Percentiles rank a stretch among this genome's conserved stretches.
phyloP scores from a whole-genome alignment of 2,888 invertebrate genomes.

The Apotomis turbidana region DNA sequence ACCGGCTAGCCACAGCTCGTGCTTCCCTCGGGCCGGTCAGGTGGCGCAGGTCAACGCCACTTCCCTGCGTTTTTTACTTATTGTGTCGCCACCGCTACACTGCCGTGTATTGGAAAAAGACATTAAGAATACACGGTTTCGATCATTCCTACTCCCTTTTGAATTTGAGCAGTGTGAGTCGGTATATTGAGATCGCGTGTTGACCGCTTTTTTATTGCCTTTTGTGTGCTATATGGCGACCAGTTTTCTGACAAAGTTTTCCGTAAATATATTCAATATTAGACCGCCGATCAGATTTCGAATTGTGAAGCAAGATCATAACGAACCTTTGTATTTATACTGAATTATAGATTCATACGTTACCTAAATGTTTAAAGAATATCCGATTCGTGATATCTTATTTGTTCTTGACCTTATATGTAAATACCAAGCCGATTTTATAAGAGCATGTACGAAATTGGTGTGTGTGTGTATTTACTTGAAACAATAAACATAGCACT shows the following conservation, averaged over 20 bases:
- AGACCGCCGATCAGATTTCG: conserved; percentile 1
- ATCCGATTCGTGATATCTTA: no score
- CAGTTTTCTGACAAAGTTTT: conserved; percentile 34
- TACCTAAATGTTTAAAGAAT: neutral
- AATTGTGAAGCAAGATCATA: neutral
- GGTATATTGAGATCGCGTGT: conserved; percentile 35
- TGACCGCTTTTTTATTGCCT: conserved; percentile 38
- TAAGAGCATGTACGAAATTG: neutral
- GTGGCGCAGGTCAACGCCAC: conserved; percentile 59
- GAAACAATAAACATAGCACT: neutral
- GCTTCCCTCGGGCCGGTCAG: conserved; percentile 28
- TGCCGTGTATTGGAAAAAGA: neutral
- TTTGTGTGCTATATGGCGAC: conserved; percentile 41
- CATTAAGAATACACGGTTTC: neutral
- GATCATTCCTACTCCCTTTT: neutral
- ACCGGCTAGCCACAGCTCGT: conserved; percentile 9
- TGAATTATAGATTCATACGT: neutral
- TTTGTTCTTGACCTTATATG: neutral
- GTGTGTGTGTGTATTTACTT: neutral
- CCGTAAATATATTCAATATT: neutral
- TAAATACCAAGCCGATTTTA: neutral
- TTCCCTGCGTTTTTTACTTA: conserved; percentile 52
- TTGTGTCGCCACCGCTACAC: conserved; percentile 52
- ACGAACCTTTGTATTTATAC: neutral
- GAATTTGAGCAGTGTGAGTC: neutral